A percentile compares a stretch with the other conserved stretches of the same genome.
These are phyloP conservation scores for Drosophila quadrilineata DNA, from an alignment of 1,140 invertebrate genomes.

Conservation along the genomic window DNA sequence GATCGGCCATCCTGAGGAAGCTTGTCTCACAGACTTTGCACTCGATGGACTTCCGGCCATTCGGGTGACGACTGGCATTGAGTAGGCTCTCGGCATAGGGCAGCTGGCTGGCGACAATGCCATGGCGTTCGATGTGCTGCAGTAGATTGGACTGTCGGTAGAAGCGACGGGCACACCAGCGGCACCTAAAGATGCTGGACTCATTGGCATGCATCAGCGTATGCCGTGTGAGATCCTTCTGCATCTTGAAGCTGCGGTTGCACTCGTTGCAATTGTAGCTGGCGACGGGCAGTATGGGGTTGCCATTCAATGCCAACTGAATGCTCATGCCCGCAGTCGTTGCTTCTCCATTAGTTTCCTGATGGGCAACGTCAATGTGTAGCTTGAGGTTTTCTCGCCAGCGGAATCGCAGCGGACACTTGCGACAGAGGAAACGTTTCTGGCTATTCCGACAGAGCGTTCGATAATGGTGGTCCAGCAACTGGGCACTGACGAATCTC, in stretches of 20 bases:
- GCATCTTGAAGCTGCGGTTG: constrained; percentile 82
- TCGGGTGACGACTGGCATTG: constrained; percentile 43
- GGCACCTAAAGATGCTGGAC: constrained; percentile 82
- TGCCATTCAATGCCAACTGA: background rate
- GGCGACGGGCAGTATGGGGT: background rate
- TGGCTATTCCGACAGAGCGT: constrained; percentile 55
- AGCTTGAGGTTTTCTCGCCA: constrained; percentile 71
- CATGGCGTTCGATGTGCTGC: constrained; percentile 66
- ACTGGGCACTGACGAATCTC: constrained; percentile 48
- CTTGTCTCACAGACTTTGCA: constrained; percentile 58
- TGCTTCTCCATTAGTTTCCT: background rate
- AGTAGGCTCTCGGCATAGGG: constrained; percentile 60
- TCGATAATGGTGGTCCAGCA: constrained; percentile 60
- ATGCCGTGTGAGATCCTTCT: constrained; percentile 82
- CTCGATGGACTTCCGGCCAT: constrained; percentile 54
- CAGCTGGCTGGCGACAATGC: constrained; percentile 46
- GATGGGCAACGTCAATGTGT: constrained; percentile 37
- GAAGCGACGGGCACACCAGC: constrained; percentile 83
- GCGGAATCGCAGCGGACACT: constrained; percentile 68
- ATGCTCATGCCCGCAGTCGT: background rate
- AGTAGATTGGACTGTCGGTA: constrained; percentile 82
- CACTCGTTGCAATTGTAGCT: constrained; percentile 81
- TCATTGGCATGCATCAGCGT: constrained; percentile 81
- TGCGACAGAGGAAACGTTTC: constrained; percentile 61
- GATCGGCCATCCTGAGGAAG: constrained; percentile 44